phyloP scores from a whole-genome alignment of 2,888 invertebrate species.

The Rhodophaea formosa region DNA sequence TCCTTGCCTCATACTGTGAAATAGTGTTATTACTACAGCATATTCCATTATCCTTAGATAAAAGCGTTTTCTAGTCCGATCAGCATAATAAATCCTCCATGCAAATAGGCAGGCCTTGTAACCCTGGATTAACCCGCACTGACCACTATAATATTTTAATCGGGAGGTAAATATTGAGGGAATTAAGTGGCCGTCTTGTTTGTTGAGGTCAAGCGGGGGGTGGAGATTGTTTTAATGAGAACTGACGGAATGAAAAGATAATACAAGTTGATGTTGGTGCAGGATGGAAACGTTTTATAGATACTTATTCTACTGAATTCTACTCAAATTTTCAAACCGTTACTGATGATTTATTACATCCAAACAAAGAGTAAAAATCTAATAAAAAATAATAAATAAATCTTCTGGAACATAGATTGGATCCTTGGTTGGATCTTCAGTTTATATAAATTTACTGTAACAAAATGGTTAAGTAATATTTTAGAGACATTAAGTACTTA shows the following conservation, averaged over 20 bases:
- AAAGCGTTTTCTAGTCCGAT: conserved; percentile 2
- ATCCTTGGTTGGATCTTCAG: too few species aligned
- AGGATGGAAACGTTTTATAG: too few species aligned
- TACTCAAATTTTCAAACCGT: too few species aligned
- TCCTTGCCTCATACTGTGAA: neutral
- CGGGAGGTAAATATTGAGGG: conserved; percentile 47
- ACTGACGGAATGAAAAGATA: neutral
- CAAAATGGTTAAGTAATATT: too few species aligned
- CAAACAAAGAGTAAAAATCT: too few species aligned
- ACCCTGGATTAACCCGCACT: conserved; percentile 17
- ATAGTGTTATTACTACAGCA: neutral
- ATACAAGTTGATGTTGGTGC: too few species aligned
- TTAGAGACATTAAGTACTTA: too few species aligned
- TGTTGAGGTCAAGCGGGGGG: conserved; percentile 3
- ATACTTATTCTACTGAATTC: too few species aligned
- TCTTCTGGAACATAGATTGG: too few species aligned
- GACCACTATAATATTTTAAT: conserved; percentile 30
- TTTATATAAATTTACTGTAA: too few species aligned
- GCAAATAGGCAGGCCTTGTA: conserved; percentile 4
- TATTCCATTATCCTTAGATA: neutral
- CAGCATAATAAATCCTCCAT: conserved; percentile 10
- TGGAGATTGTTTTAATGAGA: neutral
- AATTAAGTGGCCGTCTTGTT: conserved; percentile 4
- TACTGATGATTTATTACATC: too few species aligned
- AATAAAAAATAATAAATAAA: too few species aligned